Base-by-base conservation (phyloP, 2,888 invertebrate genomes). In the Brachylomia viminalis region DNA sequence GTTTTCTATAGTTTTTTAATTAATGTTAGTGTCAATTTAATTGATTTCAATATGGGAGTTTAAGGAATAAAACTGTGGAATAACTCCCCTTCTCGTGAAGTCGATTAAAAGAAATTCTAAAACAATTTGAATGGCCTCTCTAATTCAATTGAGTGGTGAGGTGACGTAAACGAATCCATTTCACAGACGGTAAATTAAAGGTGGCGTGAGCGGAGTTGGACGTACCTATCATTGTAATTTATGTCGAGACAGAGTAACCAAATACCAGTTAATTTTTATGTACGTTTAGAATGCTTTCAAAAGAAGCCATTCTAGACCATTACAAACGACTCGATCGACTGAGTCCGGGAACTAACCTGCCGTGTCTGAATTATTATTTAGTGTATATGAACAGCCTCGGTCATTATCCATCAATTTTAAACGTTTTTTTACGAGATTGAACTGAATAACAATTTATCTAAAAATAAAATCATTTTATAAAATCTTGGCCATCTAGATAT, bases 141-240 rank as follows among this genome's bases (percentile, higher is more conserved):
- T 92, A 92, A 92, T 93, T 92, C 91, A 92, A 93, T 92, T 92
- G 89, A 90, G 89, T 89, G 80, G 89, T 92, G 90, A 91, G 83
- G 90, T 93, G 91, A 92, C 92, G 92, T 91, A 91, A 90, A 92
- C 89, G 81, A 92, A 91, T 92, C 87, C 87, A 90, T 90, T 92
- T 90, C 87, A 88, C 80, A 80, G 83, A 77, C 75, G 68, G 72
- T 78, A 77, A 80, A 78, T 80, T 75, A 86, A 80, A 82, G 72
- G 72, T 82, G 70, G 83, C 79, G 79, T 81, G 77, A 82, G 71
- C 71, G 74, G 62, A 58, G 47, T 33, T 72, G 23, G 75, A 77
- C 77, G 71, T 79, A 77, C 74, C 70, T 79, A 77, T 76, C 70
- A 77, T 71, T 69, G 64, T 73, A 67, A 80, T 80, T 83, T 75